phyloP scores from a whole-genome alignment of 2,888 invertebrate genomes.

The Pterostichus niger region DNA sequence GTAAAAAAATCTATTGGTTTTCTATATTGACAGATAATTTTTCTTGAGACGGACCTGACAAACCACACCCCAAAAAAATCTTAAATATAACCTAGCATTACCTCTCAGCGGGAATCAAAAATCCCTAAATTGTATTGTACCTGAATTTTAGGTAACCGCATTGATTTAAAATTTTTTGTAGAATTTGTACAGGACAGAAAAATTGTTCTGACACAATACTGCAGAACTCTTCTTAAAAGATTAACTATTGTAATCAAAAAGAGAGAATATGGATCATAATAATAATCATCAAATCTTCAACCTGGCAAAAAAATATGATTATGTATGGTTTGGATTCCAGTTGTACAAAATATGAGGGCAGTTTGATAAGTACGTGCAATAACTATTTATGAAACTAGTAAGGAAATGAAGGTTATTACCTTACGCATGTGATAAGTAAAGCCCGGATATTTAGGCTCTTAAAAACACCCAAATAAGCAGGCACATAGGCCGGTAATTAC shows the following conservation, averaged over 20 bases:
- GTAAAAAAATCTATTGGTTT: conserved; percentile 7
- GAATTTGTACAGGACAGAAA: neutral
- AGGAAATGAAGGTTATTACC: too few species aligned
- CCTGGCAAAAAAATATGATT: too few species aligned
- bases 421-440: too few species aligned
- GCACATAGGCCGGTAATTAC: too few species aligned
- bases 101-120: conserved; percentile 43
- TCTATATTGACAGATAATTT: conserved; percentile 41
- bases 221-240: neutral
- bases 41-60: conserved; percentile 34
- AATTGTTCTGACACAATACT: neutral
- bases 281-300: too few species aligned
- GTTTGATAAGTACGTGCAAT: too few species aligned
- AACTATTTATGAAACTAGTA: too few species aligned
- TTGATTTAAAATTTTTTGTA: neutral
- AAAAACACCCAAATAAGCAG: too few species aligned
- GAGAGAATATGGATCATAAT: too few species aligned
- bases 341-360: too few species aligned
- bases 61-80: conserved; percentile 30
- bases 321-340: too few species aligned
- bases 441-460: too few species aligned
- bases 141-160: conserved; percentile 25
- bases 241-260: neutral
- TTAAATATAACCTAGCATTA: conserved; percentile 43
- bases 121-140: conserved; percentile 33